Evolutionary conservation across 2,113 vertebrate species (phyloP).

Genomic region (Tetrao urogallus): DNA sequence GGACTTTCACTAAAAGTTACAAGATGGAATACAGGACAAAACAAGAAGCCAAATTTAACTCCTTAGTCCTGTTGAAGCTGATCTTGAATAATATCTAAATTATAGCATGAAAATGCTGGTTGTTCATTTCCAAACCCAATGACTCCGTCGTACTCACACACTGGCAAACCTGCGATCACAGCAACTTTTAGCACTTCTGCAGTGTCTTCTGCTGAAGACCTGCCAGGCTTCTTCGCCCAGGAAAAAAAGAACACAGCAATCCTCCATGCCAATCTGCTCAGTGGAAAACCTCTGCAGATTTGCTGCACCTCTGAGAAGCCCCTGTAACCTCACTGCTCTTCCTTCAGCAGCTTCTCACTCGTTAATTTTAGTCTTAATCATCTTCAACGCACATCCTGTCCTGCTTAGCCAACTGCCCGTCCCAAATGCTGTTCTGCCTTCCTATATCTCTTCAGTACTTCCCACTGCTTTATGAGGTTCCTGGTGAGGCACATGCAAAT

Average conservation of each 20-base stretch:
- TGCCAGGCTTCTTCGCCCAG: background rate
- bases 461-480: background rate
- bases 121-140: background rate
- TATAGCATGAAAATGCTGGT: background rate
- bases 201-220: background rate
- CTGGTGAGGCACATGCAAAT: background rate
- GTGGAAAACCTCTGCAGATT: background rate
- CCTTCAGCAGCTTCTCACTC: background rate
- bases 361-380: background rate
- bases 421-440: background rate
- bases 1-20: constrained; percentile 29
- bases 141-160: background rate
- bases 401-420: background rate
- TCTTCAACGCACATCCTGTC: background rate
- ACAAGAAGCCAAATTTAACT: constrained; percentile 1
- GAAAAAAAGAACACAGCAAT: background rate
- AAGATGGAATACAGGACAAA: background rate
- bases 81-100: background rate
- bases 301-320: background rate
- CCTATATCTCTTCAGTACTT: background rate
- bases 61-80: background rate
- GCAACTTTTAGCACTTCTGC: background rate
- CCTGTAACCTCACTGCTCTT: background rate
- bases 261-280: background rate
- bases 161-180: background rate